phyloP scores from a whole-genome alignment of 1,140 invertebrate genomes.

The Conus betulinus region DNA sequence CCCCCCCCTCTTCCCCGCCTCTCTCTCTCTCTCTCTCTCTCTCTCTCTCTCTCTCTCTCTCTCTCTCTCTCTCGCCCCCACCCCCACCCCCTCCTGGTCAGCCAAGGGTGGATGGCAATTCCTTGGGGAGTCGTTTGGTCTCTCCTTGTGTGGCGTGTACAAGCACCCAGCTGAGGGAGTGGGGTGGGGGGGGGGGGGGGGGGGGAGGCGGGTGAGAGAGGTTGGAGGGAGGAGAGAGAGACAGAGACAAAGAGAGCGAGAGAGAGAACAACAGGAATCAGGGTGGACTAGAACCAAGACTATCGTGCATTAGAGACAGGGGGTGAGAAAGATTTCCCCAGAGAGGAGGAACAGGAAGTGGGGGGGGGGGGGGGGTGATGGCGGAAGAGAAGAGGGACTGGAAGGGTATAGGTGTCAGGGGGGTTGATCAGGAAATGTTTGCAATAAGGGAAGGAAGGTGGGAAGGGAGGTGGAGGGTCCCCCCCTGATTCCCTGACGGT shows the following conservation, averaged over 20 bases:
- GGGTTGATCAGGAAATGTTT: neutral
- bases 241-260: neutral
- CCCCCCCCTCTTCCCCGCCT: no score
- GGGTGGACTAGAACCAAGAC: no score
- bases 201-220: neutral
- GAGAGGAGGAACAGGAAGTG: neutral
- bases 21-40: no score
- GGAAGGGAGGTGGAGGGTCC: neutral
- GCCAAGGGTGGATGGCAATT: neutral
- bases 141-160: neutral
- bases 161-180: neutral
- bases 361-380: neutral
- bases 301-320: no score
- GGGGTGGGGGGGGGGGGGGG: neutral
- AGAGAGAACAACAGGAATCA: neutral
- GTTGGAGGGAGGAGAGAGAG: neutral
- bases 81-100: neutral
- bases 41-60: no score
- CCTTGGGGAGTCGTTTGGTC: neutral
- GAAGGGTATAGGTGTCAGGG: neutral
- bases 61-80: no score
- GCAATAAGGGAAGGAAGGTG: neutral
- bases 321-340: neutral
- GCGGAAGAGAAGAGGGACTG: neutral
- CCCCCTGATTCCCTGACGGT: neutral